Percentiles rank a stretch among this genome's conserved stretches.
Conservation (phyloP, 2,888 invertebrate species). For the Ophion ventricosus region DNA sequence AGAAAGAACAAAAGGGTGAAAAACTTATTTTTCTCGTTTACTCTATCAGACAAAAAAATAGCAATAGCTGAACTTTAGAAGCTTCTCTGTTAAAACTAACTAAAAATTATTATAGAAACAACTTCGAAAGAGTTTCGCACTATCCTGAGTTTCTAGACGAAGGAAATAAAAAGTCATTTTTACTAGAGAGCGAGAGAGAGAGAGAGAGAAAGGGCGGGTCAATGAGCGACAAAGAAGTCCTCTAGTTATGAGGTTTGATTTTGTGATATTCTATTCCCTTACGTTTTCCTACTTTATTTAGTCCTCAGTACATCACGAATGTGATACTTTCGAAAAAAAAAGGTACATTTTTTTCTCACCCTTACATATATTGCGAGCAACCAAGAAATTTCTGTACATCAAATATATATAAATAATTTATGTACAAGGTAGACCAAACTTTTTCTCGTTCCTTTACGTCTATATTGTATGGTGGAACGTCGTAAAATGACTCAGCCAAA, state of each 20-base stretch:
- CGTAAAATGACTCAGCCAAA: slow-evolving; percentile 42
- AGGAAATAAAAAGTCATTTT: slow-evolving; percentile 50
- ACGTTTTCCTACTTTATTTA: no score
- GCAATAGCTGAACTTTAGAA: slow-evolving; percentile 21
- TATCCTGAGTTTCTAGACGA: slow-evolving; percentile 48
- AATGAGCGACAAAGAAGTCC: no score
- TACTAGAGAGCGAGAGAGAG: slow-evolving; percentile 35
- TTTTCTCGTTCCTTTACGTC: slow-evolving; percentile 10
- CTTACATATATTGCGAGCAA: slow-evolving; percentile 34
- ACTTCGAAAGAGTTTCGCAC: slow-evolving; percentile 56
- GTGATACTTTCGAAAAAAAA: slow-evolving; percentile 19
- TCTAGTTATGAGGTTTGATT: no score
- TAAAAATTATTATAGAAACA: no score
- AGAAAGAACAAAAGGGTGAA: slow-evolving; percentile 35
- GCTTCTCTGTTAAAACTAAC: no score
- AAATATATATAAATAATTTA: background rate
- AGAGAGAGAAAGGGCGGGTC: background rate
- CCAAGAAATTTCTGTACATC: slow-evolving; percentile 36
- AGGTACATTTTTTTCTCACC: slow-evolving; percentile 1
- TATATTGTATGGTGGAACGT: background rate
- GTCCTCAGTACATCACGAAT: no score
- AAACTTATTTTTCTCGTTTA: slow-evolving; percentile 47
- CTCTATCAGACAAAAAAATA: slow-evolving; percentile 46
- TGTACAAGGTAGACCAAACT: slow-evolving; percentile 27
- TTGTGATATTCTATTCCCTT: no score